phyloP scores from a whole-genome alignment of 2,113 vertebrate genomes.

The Stegastes partitus region DNA sequence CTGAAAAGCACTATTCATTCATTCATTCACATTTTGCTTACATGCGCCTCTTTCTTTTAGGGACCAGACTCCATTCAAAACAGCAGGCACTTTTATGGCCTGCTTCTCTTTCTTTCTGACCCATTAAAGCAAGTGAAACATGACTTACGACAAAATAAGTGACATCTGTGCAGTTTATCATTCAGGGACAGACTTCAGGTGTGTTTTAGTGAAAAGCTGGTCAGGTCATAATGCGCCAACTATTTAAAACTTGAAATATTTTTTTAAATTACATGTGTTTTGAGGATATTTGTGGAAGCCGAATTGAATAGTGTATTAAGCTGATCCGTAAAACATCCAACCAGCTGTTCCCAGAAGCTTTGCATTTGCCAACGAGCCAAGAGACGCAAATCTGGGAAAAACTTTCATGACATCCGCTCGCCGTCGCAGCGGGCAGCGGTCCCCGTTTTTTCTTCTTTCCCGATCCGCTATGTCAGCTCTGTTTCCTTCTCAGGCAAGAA shows the following conservation, averaged over 20 bases:
- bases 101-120: neutral
- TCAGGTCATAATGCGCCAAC: neutral
- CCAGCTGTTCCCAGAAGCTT: accelerated
- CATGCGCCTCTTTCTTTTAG: neutral
- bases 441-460: neutral
- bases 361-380: accelerated
- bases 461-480: constrained; percentile 15
- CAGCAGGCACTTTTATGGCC: neutral
- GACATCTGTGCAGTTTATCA: too few relatives aligned
- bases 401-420: neutral
- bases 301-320: neutral
- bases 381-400: neutral
- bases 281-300: neutral
- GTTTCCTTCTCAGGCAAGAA: neutral
- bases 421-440: neutral
- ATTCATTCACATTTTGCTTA: neutral
- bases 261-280: neutral
- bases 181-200: too few relatives aligned
- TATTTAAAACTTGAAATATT: neutral
- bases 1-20: neutral
- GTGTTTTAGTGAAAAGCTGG: too few relatives aligned
- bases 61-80: neutral
- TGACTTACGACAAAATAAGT: too few relatives aligned
- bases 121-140: too few relatives aligned
- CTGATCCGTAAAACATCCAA: neutral